Conservation (phyloP, 2,888 invertebrate species). For the Lycia hirtaria region DNA sequence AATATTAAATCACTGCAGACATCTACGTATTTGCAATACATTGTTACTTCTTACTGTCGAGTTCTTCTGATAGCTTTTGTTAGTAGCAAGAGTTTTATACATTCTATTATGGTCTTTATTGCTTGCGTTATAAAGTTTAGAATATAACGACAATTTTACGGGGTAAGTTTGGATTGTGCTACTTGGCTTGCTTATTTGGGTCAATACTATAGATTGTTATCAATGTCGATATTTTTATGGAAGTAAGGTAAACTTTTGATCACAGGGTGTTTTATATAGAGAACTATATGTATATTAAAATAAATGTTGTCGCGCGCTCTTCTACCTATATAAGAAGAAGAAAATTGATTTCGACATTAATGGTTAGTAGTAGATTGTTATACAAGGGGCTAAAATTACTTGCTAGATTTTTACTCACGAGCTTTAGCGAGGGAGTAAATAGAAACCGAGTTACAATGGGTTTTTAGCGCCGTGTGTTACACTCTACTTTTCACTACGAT, state of each 20-base stretch:
- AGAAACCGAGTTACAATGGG: too few relatives aligned
- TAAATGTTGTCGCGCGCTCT: too few relatives aligned
- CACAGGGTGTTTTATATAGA: too few relatives aligned
- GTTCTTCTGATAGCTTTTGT: slow-evolving; percentile 9
- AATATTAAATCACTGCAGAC: slow-evolving; percentile 5
- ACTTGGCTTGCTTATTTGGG: slow-evolving; percentile 11
- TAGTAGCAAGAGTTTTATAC: slow-evolving; percentile 3
- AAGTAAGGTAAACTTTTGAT: not conserved
- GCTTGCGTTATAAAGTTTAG: slow-evolving; percentile 16
- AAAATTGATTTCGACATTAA: too few relatives aligned
- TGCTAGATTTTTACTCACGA: too few relatives aligned
- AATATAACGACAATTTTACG: slow-evolving; percentile 17
- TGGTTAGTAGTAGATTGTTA: too few relatives aligned
- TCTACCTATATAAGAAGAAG: too few relatives aligned
- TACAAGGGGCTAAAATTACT: too few relatives aligned
- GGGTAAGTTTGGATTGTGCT: slow-evolving; percentile 14
- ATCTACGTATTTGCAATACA: slow-evolving; percentile 22
- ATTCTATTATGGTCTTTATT: slow-evolving; percentile 20
- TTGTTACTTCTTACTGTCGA: slow-evolving; percentile 11
- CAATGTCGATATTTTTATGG: not conserved
- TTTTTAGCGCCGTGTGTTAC: too few relatives aligned
- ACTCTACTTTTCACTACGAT: too few relatives aligned
- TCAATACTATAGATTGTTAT: slow-evolving; percentile 1
- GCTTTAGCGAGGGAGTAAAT: too few relatives aligned
- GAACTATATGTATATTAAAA: too few relatives aligned